phyloP scores from a whole-genome alignment of 2,113 vertebrate species.

The Athene noctua region DNA sequence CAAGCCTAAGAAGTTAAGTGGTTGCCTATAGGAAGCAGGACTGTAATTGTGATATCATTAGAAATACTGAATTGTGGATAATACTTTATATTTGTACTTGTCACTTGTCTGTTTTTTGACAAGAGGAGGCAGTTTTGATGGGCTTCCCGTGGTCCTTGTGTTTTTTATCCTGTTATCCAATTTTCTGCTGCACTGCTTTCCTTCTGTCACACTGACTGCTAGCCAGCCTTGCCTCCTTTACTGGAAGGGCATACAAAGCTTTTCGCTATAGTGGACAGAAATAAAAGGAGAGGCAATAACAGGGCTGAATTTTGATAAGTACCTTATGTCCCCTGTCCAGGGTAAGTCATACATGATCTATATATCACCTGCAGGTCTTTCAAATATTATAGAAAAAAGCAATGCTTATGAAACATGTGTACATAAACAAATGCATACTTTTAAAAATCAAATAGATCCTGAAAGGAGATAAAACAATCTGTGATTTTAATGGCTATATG shows the following conservation, averaged over 20 bases:
- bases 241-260: slow-evolving; percentile 62
- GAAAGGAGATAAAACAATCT: not conserved
- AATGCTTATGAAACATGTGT: not conserved
- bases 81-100: slow-evolving; percentile 74
- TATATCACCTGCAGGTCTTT: not conserved
- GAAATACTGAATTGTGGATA: slow-evolving; percentile 76
- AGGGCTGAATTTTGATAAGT: slow-evolving; percentile 45
- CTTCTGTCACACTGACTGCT: slow-evolving; percentile 79
- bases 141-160: slow-evolving; percentile 76
- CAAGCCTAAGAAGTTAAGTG: slow-evolving; percentile 58
- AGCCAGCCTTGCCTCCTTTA: slow-evolving; percentile 70
- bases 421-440: not conserved
- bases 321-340: slow-evolving; percentile 22
- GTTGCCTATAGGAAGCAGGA: slow-evolving; percentile 43
- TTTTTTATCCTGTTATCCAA: slow-evolving; percentile 83
- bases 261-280: slow-evolving; percentile 63
- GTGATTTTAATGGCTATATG: not conserved
- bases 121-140: slow-evolving; percentile 75
- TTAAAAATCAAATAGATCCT: not conserved
- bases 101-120: slow-evolving; percentile 77
- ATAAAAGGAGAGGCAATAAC: slow-evolving; percentile 49
- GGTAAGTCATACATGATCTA: slow-evolving; percentile 14
- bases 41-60: slow-evolving; percentile 73
- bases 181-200: slow-evolving; percentile 81
- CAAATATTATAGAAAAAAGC: not conserved